Evolutionary conservation across 2,113 vertebrate species (phyloP).

Genomic region (Carollia perspicillata): DNA sequence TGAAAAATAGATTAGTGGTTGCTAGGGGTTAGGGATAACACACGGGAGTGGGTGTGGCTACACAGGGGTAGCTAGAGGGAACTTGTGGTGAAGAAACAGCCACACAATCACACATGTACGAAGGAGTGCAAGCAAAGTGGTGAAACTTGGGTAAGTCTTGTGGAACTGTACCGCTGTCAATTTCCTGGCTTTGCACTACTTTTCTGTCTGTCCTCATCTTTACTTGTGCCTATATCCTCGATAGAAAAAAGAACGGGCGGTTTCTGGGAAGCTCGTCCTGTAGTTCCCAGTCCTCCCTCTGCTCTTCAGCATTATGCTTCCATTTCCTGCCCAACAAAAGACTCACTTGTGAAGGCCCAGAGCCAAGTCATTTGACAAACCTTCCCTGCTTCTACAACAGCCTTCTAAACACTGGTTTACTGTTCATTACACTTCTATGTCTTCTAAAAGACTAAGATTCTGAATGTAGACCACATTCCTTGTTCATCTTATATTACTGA

Average conservation of each 20-base stretch:
- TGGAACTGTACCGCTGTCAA: not conserved
- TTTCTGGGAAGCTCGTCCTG: not conserved
- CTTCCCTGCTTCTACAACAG: not conserved
- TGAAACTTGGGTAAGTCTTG: not conserved
- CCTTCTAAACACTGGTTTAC: not conserved
- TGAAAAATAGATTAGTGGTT: not conserved
- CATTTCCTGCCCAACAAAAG: not conserved
- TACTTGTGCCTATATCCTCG: not conserved
- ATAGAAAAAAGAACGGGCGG: not conserved
- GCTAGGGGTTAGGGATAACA: not conserved
- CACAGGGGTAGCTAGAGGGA: not conserved
- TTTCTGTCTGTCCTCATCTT: not conserved
- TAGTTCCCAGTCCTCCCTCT: not conserved
- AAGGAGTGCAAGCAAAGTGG: not conserved
- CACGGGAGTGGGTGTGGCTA: not conserved
- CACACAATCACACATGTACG: not conserved
- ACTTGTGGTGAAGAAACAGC: not conserved
- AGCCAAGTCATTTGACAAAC: not conserved
- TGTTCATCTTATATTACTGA: not conserved
- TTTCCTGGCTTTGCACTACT: not conserved
- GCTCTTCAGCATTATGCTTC: not conserved
- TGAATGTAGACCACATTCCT: not conserved
- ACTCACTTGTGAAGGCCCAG: not conserved
- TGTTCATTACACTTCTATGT: not conserved
- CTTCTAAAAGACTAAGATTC: not conserved